phyloP scores from a whole-genome alignment of 2,113 vertebrate species.

The Stegostoma tigrinum region DNA sequence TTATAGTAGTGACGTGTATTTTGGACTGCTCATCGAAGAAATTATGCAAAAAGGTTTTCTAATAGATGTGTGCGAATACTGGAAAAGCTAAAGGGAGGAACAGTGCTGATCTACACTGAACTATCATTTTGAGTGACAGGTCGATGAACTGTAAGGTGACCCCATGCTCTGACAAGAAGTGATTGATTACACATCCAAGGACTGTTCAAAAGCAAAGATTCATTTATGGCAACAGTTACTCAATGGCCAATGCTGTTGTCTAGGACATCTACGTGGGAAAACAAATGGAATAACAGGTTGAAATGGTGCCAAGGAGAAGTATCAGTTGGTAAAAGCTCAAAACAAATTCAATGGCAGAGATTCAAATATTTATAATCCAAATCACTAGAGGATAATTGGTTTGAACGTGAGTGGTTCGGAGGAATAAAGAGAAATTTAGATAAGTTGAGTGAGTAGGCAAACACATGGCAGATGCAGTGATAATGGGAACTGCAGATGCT shows the following conservation, averaged over 20 bases:
- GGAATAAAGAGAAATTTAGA: too few species aligned
- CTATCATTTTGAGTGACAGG: background rate
- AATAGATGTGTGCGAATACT: background rate
- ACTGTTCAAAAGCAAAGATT: background rate
- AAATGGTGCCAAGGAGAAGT: background rate
- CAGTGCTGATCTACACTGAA: background rate
- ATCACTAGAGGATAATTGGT: background rate
- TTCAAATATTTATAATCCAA: background rate
- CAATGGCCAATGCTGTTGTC: background rate
- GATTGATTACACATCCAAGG: background rate
- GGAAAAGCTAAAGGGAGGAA: background rate
- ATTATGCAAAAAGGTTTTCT: background rate
- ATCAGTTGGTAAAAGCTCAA: background rate
- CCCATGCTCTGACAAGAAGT: background rate
- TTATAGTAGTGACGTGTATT: background rate
- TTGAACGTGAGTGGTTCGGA: too few species aligned
- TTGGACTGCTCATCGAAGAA: background rate
- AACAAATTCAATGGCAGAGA: background rate
- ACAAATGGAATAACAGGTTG: background rate
- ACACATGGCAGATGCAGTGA: too few species aligned
- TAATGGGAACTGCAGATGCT: too few species aligned
- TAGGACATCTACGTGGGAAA: background rate
- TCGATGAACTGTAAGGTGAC: background rate
- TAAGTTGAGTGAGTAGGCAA: too few species aligned
- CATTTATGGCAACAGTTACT: background rate